phyloP scores from a whole-genome alignment of 2,888 invertebrate genomes.

The Nomada fabriciana region DNA sequence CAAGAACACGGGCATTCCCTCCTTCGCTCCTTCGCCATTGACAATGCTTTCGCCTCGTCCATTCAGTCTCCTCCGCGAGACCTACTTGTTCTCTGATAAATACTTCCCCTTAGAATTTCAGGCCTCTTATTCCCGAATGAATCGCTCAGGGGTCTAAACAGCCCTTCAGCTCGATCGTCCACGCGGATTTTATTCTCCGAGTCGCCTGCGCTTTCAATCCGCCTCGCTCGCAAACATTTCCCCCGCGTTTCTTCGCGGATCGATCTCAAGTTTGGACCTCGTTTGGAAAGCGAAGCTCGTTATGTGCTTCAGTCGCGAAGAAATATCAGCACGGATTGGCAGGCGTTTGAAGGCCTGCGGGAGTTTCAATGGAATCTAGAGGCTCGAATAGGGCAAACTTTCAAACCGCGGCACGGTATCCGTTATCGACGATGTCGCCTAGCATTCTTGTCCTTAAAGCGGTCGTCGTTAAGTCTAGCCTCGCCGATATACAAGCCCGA shows the following conservation, averaged over 20 bases:
- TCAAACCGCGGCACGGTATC: not conserved
- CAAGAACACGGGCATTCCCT: constrained; percentile 22
- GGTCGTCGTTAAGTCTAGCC: not conserved
- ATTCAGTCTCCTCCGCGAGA: constrained; percentile 25
- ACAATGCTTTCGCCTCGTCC: constrained; percentile 20
- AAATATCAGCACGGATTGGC: not conserved
- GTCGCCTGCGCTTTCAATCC: not conserved
- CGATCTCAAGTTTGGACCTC: not conserved
- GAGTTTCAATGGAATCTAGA: not conserved
- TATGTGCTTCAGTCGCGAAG: not conserved
- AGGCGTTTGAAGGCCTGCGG: not conserved
- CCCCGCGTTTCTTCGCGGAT: constrained; percentile 10
- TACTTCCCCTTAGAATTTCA: constrained; percentile 21
- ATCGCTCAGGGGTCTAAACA: not conserved
- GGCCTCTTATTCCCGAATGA: not conserved
- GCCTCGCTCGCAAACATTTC: not conserved
- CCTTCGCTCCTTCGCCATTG: constrained; percentile 9
- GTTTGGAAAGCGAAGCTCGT: not conserved
- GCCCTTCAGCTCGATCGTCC: not conserved
- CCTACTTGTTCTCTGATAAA: constrained; percentile 43
- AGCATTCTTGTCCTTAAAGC: not conserved
- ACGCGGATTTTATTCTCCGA: not conserved
- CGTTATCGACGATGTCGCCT: not conserved
- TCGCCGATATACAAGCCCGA: not conserved
- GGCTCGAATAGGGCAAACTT: not conserved